phyloP scores from a whole-genome alignment of 2,113 vertebrate species.

The Leucosticte australis region DNA sequence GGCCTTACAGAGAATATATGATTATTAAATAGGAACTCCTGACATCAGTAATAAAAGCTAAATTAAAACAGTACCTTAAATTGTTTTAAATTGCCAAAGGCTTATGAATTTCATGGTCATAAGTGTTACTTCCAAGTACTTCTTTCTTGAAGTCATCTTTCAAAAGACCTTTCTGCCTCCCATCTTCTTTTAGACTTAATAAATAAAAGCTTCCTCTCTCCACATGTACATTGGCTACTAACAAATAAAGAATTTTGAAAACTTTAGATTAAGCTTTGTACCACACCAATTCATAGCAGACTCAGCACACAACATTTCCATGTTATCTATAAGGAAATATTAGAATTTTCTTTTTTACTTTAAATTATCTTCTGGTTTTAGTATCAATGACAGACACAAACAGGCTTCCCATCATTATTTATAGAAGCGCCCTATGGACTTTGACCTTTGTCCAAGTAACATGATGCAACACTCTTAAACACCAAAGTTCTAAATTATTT shows the following conservation, averaged over 20 bases:
- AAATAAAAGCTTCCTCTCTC: not conserved
- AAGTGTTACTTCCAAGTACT: not conserved
- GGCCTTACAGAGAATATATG: not conserved
- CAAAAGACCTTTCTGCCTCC: not conserved
- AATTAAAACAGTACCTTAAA: not conserved
- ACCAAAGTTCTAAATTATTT: not conserved
- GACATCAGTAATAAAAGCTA: not conserved
- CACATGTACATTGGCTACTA: not conserved
- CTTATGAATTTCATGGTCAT: not conserved
- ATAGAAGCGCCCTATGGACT: rapidly evolving
- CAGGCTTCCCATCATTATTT: not conserved
- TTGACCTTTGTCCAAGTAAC: not conserved
- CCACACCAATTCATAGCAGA: not conserved
- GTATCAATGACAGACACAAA: not conserved
- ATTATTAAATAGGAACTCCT: not conserved
- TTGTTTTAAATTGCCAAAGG: not conserved
- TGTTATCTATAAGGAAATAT: not conserved
- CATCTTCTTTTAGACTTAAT: not conserved
- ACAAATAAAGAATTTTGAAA: not conserved
- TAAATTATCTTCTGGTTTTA: not conserved
- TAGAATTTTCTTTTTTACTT: not conserved
- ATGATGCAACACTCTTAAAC: not conserved
- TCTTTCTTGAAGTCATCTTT: not conserved
- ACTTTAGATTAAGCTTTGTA: not conserved
- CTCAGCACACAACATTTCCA: not conserved